Conservation (phyloP, 2,113 vertebrate species). For the Ptychochromis oligacanthus region DNA sequence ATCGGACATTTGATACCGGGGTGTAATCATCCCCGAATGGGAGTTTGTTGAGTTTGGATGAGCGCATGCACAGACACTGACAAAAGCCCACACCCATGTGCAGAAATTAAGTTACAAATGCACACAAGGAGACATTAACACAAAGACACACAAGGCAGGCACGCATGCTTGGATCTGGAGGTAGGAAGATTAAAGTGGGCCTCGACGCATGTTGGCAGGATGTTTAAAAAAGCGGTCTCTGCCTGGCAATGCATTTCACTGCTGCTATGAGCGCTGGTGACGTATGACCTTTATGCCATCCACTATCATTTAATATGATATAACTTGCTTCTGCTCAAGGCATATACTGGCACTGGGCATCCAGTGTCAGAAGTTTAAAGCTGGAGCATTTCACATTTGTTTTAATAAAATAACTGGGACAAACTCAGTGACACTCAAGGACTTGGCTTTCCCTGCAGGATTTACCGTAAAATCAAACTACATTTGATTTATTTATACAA, state of each 20-base stretch:
- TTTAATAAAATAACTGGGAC: not conserved
- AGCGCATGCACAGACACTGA: slow-evolving; percentile 6
- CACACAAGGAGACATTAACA: slow-evolving; percentile 5
- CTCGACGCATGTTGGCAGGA: slow-evolving; percentile 46
- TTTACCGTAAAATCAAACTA: not conserved
- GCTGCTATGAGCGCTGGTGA: slow-evolving; percentile 2
- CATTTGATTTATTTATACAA: not conserved
- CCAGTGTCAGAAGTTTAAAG: not conserved
- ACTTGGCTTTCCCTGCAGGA: not conserved
- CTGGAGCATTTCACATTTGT: not conserved
- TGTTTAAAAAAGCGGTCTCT: slow-evolving; percentile 51
- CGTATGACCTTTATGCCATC: slow-evolving; percentile 5
- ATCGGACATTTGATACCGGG: slow-evolving; percentile 47
- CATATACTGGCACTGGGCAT: slow-evolving; percentile 12
- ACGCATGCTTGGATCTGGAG: slow-evolving; percentile 12
- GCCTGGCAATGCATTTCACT: slow-evolving; percentile 22
- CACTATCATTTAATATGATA: slow-evolving; percentile 29
- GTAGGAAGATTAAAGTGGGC: slow-evolving; percentile 48
- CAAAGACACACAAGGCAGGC: slow-evolving; percentile 9
- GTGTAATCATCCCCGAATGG: slow-evolving; percentile 61
- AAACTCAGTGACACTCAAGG: not conserved
- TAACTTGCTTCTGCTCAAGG: slow-evolving; percentile 16
- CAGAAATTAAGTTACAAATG: slow-evolving; percentile 37
- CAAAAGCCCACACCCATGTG: slow-evolving; percentile 49
- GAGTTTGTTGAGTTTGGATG: slow-evolving; percentile 57